These are phyloP conservation scores for Drosophila chauvacae DNA, from an alignment of 1,140 invertebrate genomes.

Conservation along the genomic window DNA sequence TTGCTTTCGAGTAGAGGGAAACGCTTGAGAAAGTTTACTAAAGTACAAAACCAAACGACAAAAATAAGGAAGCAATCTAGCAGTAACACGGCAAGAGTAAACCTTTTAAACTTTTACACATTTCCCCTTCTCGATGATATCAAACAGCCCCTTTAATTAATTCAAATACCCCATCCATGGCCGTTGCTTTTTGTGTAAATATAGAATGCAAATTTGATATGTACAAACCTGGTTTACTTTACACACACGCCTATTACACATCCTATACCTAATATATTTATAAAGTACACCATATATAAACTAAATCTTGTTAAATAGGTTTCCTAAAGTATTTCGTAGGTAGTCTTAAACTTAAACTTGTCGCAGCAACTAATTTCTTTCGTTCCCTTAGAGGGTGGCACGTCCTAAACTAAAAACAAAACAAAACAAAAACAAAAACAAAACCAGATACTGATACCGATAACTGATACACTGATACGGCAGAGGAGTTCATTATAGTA, in stretches of 20 bases:
- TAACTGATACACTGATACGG: conserved; percentile 9
- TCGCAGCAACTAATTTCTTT: conserved; percentile 42
- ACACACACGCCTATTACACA: conserved; percentile 40
- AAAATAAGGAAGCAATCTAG: conserved; percentile 70
- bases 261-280: conserved; percentile 25
- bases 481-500: conserved; percentile 3
- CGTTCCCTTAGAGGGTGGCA: conserved; percentile 32
- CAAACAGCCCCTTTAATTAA: not conserved
- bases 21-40: conserved; percentile 59
- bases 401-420: conserved; percentile 35
- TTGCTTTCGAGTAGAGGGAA: conserved; percentile 11
- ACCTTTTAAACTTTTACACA: conserved; percentile 42
- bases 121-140: conserved; percentile 19
- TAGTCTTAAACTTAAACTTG: conserved; percentile 57
- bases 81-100: conserved; percentile 48
- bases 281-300: conserved; percentile 50
- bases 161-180: not conserved
- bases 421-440: not conserved
- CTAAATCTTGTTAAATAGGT: conserved; percentile 76
- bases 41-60: conserved; percentile 67
- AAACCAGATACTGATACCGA: conserved; percentile 19
- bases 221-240: conserved; percentile 59
- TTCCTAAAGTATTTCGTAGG: conserved; percentile 78
- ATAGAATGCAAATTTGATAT: conserved; percentile 43
- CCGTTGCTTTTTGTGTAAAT: conserved; percentile 51